Evolutionary conservation across 2,888 invertebrate species (phyloP).

Genomic region (Marasmarcha lunaedactyla): DNA sequence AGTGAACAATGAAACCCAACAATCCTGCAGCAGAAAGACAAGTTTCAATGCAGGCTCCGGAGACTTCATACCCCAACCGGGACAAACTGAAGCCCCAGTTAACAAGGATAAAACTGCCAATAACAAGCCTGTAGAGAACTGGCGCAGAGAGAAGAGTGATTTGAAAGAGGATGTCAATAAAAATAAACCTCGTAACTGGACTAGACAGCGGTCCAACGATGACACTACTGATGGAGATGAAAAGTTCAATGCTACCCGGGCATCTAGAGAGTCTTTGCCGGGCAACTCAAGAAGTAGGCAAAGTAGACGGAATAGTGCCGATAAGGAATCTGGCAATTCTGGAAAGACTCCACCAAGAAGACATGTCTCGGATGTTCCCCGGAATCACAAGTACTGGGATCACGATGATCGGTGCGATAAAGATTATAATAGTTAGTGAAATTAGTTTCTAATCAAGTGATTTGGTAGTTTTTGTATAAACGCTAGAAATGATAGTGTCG

Average conservation of each 20-base stretch:
- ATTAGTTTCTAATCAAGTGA: not conserved
- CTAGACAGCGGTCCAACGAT: conserved; percentile 39
- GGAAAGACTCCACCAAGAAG: conserved; percentile 32
- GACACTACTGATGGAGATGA: conserved; percentile 22
- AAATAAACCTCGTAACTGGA: conserved; percentile 41
- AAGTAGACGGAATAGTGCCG: conserved; percentile 32
- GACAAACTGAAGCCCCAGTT: not conserved
- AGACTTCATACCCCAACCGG: not conserved
- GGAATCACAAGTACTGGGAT: conserved; percentile 59
- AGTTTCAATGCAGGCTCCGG: conserved; percentile 18
- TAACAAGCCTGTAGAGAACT: conserved; percentile 43
- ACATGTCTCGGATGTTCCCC: conserved; percentile 49
- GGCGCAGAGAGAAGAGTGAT: conserved; percentile 44
- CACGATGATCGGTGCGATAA: conserved; percentile 59
- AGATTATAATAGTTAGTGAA: conserved; percentile 56
- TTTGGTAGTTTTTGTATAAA: not conserved
- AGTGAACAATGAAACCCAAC: conserved; percentile 43
- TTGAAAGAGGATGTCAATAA: conserved; percentile 34
- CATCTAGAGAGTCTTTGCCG: conserved; percentile 26
- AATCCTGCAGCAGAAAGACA: not conserved
- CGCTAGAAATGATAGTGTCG: not conserved
- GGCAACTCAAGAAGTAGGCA: conserved; percentile 24
- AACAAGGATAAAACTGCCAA: conserved; percentile 21
- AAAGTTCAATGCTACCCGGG: conserved; percentile 20
- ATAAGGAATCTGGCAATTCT: conserved; percentile 7